These are phyloP conservation scores for Fragum fragum DNA, from an alignment of 2,888 invertebrate species.

Conservation along the genomic window DNA sequence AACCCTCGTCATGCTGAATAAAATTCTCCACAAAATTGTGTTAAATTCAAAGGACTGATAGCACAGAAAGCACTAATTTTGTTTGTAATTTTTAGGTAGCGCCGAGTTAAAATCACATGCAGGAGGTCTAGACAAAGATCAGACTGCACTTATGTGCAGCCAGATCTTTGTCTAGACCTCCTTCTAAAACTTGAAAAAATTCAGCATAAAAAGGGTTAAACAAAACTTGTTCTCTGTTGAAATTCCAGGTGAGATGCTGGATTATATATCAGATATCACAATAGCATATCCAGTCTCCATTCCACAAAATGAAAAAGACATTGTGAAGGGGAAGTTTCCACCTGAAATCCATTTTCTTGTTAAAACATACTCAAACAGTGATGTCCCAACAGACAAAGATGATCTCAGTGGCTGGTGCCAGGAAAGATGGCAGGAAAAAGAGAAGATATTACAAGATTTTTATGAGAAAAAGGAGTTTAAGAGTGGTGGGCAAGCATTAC, in stretches of 20 bases:
- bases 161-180: no score
- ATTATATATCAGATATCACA: constrained; percentile 94
- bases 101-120: no score
- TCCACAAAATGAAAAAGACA: constrained; percentile 92
- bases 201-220: no score
- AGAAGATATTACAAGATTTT: constrained; percentile 50
- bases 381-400: constrained; percentile 53
- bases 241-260: constrained; percentile 89
- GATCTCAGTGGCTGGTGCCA: constrained; percentile 60
- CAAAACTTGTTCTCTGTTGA: background rate
- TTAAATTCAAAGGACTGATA: no score
- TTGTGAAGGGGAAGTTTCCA: constrained; percentile 91
- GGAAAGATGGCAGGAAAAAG: constrained; percentile 51
- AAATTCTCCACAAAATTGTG: no score
- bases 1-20: no score
- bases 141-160: no score
- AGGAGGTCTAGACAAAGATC: no score
- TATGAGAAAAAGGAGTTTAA: constrained; percentile 59
- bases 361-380: constrained; percentile 85
- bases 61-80: no score
- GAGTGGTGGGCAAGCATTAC: background rate
- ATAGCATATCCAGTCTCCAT: constrained; percentile 93
- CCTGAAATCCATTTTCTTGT: constrained; percentile 93
- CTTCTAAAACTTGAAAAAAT: no score
- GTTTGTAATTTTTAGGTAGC: no score